Base-by-base conservation (phyloP, 2,888 invertebrate genomes). In the Phorcus lineatus region DNA sequence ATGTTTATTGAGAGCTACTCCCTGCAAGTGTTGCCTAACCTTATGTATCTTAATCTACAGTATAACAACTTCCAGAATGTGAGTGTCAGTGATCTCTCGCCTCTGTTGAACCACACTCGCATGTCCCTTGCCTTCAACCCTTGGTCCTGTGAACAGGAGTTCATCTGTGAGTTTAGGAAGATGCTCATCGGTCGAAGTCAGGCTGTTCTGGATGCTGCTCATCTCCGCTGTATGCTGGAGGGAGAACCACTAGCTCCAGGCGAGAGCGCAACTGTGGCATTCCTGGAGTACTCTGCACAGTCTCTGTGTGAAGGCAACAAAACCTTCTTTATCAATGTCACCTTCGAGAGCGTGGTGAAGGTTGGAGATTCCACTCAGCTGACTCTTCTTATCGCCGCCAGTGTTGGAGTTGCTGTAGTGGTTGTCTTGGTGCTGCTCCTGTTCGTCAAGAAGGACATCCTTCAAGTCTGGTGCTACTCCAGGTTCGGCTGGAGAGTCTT, bases 401-500 rank as follows among this genome's bases (percentile, higher is more conserved):
- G 80, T 47, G 57, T 82, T 0, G 54, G 82, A 13, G 55, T 78
- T 3, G 78, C 76, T 4, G 66, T 83, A 7, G 53, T 79, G 22
- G 24, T 81, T 0, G 31, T 77, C 19, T n/a, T 74, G 11, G 52
- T 85, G 16, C 53, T 82, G n/a, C 74, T 79, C 13, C 31, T 80
- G 17, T 83, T 82, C 76, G 7, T 75, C 16, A 82, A 85, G 80
- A 79, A 83, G 31, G 79, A 84, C 52, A 74, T 85, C 0, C 77
- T 85, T 52, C 82, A 84, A 40, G 77, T 83, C 31, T 80, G 80
- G 78, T 81, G 82, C 74, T 85, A 83, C 79, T 83, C 83, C 3
- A 78, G 77, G 24, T 85, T 84, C 74, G 85, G 85, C 11, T 81
- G 82, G 80, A 57, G 85, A n/a, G 55, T 81, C 24, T 81, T 83